A percentile compares a stretch with the other conserved stretches of the same genome.
Evolutionary conservation across 2,113 vertebrate genomes (phyloP).

Genomic region (Monarcha castaneiventris): DNA sequence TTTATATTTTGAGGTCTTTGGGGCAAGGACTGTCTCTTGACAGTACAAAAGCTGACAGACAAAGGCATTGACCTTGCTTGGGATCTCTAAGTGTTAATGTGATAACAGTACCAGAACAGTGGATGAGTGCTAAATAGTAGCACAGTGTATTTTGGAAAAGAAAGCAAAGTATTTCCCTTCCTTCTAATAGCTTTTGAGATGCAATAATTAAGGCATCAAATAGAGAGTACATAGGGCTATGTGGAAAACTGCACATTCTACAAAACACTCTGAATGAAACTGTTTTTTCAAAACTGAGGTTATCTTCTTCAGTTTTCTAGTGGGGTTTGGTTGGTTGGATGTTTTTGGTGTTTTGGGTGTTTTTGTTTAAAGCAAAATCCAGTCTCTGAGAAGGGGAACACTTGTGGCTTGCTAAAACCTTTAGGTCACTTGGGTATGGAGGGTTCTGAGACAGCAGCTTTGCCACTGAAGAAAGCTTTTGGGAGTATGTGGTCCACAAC

Average conservation of each 20-base stretch:
- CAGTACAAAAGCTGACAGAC: slow-evolving; percentile 43
- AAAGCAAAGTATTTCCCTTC: not conserved
- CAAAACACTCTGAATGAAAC: not conserved
- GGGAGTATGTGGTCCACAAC: accelerated
- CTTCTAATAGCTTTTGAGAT: not conserved
- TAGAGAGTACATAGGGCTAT: not conserved
- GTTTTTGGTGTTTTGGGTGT: not conserved
- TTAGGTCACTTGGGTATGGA: not conserved
- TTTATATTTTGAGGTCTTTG: slow-evolving; percentile 64
- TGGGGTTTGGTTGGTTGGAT: accelerated
- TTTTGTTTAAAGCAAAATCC: not conserved
- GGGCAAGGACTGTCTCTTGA: slow-evolving; percentile 48
- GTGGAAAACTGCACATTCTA: not conserved
- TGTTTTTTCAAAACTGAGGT: not conserved
- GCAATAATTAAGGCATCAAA: not conserved
- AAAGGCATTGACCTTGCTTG: slow-evolving; percentile 39
- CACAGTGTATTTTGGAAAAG: not conserved
- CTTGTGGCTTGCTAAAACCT: not conserved
- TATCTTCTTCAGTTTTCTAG: not conserved
- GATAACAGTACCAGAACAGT: not conserved
- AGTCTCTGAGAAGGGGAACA: not conserved
- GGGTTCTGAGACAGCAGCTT: not conserved
- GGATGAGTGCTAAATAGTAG: not conserved
- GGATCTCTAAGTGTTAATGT: slow-evolving; percentile 31
- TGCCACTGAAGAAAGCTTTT: not conserved